Evolutionary conservation across 2,113 vertebrate species (phyloP), one percentile per base, ranked within the genome.

Genomic region (Phaetusa simplex): DNA sequence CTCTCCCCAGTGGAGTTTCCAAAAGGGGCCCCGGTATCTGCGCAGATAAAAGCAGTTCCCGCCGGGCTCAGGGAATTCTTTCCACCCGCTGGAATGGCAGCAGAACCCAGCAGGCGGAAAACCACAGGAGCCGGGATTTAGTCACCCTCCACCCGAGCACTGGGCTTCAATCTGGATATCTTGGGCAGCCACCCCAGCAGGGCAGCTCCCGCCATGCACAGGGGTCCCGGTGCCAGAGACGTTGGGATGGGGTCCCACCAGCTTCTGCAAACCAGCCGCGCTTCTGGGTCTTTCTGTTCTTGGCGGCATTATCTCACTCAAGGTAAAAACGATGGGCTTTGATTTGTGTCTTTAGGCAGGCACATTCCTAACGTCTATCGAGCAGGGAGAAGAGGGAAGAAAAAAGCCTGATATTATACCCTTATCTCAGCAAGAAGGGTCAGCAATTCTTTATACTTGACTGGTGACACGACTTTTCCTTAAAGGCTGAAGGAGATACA

Each of bases 391-490:
- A 62, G 59, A 76, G 47, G 43, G 50, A n/a, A 61, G 70, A 83
- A 80, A 71, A 78, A 43, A 43, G 61, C 66, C 81, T 72, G 78
- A 16, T 73, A 82, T 83, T 50, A 80, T 59, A 69, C 26, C 71
- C 93, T 94, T 94, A 95, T 96, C 91, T 92, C 76, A 62, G 82
- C 83, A 90, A 52, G 19, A 76, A 86, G 89, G 89, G 86, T 77
- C 80, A 87, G 79, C 42, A 52, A 67, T 88, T 50, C 82, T 92
- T 92, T 64, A 45, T 12, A 71, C 83, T 67, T 49, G 86, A 90
- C 76, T 78, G 38, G 65, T 74, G 88, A 90, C 91, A 90, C 8
- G 82, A 45, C 80, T 84, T 70, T 70, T 49, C 78, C 86, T 92
- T 52, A 90, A 86, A 92, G 91, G 95, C 89, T 71, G 66, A 71